Base-by-base conservation (phyloP, 2,888 invertebrate genomes). In the Yponomeuta malinellus region DNA sequence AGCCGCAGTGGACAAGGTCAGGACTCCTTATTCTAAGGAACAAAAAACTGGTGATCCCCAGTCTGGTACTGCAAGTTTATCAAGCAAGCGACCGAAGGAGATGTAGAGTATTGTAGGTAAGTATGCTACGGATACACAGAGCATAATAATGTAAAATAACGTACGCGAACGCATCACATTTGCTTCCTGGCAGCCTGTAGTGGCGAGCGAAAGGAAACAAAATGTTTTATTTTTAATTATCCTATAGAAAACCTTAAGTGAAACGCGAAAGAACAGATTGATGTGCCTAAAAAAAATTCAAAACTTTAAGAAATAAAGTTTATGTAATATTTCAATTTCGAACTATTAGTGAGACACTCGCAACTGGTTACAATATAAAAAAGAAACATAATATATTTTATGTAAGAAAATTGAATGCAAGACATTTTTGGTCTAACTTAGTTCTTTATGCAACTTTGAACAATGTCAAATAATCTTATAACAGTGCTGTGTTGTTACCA, bases 1-100 rank as follows among this genome's bases (percentile, higher is more conserved):
- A 86, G 84, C 73, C 74, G 33, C 33, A 10, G 71, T 68, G 73
- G 79, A 77, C 83, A 85, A 85, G 89, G 88, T 86, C 84, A 83
- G 76, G 78, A 78, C 77, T n/a, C 68, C 23, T 59, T 15, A 59
- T 2, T 4, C 15, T 59, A 15, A 3, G 15, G 15, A 15, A 5
- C 52, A 1, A 5, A 15, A 15, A 3, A 59, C 52, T 15, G 52
- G 12, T 59, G 52, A 5, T 6, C 52, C 52, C 52, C 15, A 59
- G 52, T 59, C 4, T 15, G 4, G 12, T 12, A 33, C 29, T 29
- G 9, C 10, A 65, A 65, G 33, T 5, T 31, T 65, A 10, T 64
- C 23, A 31, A 5, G 10, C 29, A 10, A 31, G 64, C n/a, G 64
- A 64, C 31, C 29, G 9, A 0, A 12, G 12, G 65, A 33, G 65